Evolutionary conservation across 2,888 invertebrate species (phyloP).

Genomic region (Leistus spinibarbis): DNA sequence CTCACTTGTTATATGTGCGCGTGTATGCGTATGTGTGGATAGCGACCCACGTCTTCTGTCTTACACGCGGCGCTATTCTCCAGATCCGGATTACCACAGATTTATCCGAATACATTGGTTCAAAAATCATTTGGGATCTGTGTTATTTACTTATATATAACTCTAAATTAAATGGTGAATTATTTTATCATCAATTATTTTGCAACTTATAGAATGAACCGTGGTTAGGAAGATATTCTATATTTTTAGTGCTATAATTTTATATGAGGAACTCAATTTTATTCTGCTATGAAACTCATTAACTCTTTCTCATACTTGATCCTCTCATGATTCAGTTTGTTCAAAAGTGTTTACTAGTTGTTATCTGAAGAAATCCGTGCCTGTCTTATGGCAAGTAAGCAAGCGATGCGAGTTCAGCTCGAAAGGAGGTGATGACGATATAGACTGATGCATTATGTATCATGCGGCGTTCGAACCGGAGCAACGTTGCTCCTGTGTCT

Average conservation of each 20-base stretch:
- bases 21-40: constrained; percentile 2
- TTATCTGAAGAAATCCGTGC: constrained; percentile 5
- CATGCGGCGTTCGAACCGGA: constrained; percentile 6
- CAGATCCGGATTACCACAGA: constrained; percentile 1
- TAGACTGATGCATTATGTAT: constrained; percentile 38
- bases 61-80: background rate
- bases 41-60: constrained; percentile 3
- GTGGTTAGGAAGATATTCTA: no score
- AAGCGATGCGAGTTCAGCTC: constrained; percentile 21
- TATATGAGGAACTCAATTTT: no score
- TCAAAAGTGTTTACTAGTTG: background rate
- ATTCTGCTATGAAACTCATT: no score
- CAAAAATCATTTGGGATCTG: background rate
- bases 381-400: constrained; percentile 18
- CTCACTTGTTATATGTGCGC: background rate
- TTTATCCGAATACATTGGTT: background rate
- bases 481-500: no score
- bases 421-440: constrained; percentile 33
- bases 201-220: no score
- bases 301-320: no score
- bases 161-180: no score
- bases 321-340: background rate
- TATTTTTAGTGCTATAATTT: no score
- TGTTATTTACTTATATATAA: background rate
- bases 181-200: no score